Percentiles rank a stretch among this genome's conserved stretches.
These are phyloP conservation scores for Ectemnius cavifrons DNA, from an alignment of 2,888 invertebrate species.

Conservation along the genomic window DNA sequence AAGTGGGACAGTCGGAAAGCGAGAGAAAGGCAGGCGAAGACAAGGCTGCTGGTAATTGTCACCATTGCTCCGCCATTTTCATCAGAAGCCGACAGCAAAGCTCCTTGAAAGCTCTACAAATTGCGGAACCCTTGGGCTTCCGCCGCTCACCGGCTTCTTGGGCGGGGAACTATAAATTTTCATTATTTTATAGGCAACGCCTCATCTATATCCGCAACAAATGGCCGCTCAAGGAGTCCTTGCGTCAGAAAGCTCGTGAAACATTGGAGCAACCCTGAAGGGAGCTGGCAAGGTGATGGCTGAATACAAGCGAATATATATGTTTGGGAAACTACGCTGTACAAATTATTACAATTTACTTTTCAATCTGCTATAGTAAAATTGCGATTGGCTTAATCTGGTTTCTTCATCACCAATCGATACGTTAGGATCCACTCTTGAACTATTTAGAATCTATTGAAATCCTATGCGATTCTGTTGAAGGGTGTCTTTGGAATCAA, in stretches of 20 bases:
- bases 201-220: slow-evolving; percentile 71
- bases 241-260: neutral
- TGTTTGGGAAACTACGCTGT: too few species aligned
- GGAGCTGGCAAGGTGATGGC: neutral
- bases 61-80: slow-evolving; percentile 63
- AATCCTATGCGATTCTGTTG: neutral
- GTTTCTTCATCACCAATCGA: too few species aligned
- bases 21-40: slow-evolving; percentile 49
- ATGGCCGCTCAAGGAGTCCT: slow-evolving; percentile 44
- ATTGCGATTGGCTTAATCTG: too few species aligned
- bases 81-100: slow-evolving; percentile 64
- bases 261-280: slow-evolving; percentile 5
- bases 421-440: too few species aligned
- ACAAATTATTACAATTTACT: too few species aligned
- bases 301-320: slow-evolving; percentile 10
- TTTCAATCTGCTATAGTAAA: too few species aligned
- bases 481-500: slow-evolving; percentile 33
- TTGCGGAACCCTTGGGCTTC: slow-evolving; percentile 64
- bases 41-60: slow-evolving; percentile 69
- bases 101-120: slow-evolving; percentile 72
- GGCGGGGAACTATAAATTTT: slow-evolving; percentile 68
- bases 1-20: neutral
- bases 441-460: too few species aligned
- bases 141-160: slow-evolving; percentile 44
- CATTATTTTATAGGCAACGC: slow-evolving; percentile 74